Base-by-base conservation (phyloP, 2,888 invertebrate species). In the Lapara coniferarum region DNA sequence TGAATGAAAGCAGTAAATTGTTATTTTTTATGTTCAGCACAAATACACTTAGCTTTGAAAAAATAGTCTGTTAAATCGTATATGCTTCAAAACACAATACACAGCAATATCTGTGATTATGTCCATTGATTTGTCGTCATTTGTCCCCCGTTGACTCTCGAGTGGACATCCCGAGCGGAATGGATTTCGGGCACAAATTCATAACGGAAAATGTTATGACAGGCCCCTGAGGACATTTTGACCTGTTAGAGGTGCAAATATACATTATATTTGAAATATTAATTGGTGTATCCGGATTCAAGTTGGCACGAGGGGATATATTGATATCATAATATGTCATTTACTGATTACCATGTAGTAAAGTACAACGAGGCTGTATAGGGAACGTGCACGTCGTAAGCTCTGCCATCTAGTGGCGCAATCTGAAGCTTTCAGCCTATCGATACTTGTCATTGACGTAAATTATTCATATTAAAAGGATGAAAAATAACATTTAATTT, bases 81-180 rank as follows among this genome's bases (percentile, higher is more conserved):
- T 49, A 63, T 25, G 1, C 7, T 12, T 10, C 57, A 49, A 19
- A 19, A n/a, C n/a, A 16, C 5, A 49, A 49, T 63, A 13, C 14
- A 6, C 16, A 19, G 63, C 46, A 49, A 63, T 49, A 63, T 63
- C 19, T 63, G 19, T 49, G 63, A 63, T 49, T 63, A 63, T 63
- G 49, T 10, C 63, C 63, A 63, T 63, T 63, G 12, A 49, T 63
- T 63, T 63, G 49, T 25, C 63, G 2, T 63, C 63, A 19, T 63
- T 49, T 63, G 63, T 49, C 49, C 49, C 19, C 19, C 19, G 49
- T 49, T 19, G 46, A 59, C 53, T 16, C 16, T 16, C 59, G 63
- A 19, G 63, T 49, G 19, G 63, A 10, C 16, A 19, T 13, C 49
- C 19, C 19, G 7, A 7, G 19, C 19, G 12, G 46, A 13, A 12